A percentile compares a stretch with the other conserved stretches of the same genome.
phyloP scores from a whole-genome alignment of 2,888 invertebrate genomes.

The Subacronicta megacephala region DNA sequence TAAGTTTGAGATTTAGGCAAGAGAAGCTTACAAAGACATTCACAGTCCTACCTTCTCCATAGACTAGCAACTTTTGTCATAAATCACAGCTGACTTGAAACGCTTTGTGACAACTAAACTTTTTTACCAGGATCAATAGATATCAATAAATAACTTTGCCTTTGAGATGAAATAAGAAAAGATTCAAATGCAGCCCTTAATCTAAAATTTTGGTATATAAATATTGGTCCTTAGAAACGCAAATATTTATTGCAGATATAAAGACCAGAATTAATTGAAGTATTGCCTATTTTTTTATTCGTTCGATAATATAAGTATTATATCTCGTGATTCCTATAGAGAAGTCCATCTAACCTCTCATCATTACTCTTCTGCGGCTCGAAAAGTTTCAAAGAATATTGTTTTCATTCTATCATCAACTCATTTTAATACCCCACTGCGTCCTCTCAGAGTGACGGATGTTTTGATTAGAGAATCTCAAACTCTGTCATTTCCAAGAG shows the following conservation, averaged over 20 bases:
- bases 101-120: constrained; percentile 29
- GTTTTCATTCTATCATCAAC: too few relatives aligned
- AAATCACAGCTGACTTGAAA: constrained; percentile 28
- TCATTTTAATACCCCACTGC: too few relatives aligned
- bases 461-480: too few relatives aligned
- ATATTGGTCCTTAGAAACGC: constrained; percentile 4
- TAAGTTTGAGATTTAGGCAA: background rate
- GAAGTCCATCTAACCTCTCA: too few relatives aligned
- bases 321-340: too few relatives aligned
- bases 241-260: background rate
- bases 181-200: constrained; percentile 12
- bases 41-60: constrained; percentile 10
- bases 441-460: too few relatives aligned
- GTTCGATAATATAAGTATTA: too few relatives aligned
- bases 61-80: constrained; percentile 33
- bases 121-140: constrained; percentile 32
- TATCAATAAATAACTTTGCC: constrained; percentile 42
- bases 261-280: background rate
- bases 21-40: constrained; percentile 18
- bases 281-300: too few relatives aligned
- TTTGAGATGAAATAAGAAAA: constrained; percentile 7
- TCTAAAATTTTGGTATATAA: background rate
- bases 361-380: too few relatives aligned
- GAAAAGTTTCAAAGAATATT: too few relatives aligned
- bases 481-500: too few relatives aligned